phyloP scores from a whole-genome alignment of 2,888 invertebrate species.

The Noctua pronuba region DNA sequence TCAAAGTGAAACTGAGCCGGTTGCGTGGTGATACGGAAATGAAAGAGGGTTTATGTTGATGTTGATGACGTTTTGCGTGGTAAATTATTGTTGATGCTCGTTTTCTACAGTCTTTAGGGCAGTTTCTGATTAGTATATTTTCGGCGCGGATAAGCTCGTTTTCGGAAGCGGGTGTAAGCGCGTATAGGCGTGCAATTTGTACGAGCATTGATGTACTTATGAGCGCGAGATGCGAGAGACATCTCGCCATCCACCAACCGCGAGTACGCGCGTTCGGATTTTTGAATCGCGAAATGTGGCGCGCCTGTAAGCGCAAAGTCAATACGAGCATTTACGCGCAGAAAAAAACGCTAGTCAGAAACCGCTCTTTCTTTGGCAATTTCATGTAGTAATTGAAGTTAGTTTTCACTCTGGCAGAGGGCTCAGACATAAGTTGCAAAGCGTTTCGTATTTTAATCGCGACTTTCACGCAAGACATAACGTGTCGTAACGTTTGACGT shows the following conservation, averaged over 20 bases:
- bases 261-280: background rate
- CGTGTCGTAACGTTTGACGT: too few relatives aligned
- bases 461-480: too few relatives aligned
- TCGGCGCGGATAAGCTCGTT: background rate
- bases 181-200: too few relatives aligned
- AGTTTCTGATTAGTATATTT: background rate
- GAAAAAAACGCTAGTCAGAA: too few relatives aligned
- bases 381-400: too few relatives aligned
- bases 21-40: constrained; percentile 35
- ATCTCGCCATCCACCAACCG: background rate
- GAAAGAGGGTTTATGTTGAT: constrained; percentile 15
- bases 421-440: too few relatives aligned
- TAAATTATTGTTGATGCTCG: background rate
- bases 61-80: constrained; percentile 3
- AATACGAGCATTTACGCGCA: too few relatives aligned
- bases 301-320: too few relatives aligned
- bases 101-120: background rate
- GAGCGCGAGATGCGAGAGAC: background rate
- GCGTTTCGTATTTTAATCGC: too few relatives aligned
- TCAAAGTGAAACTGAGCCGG: constrained; percentile 51
- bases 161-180: background rate
- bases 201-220: background rate
- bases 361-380: too few relatives aligned
- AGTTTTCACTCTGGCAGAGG: too few relatives aligned
- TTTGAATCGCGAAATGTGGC: background rate